A percentile compares a stretch with the other conserved stretches of the same genome.
Conservation (phyloP, 1,140 invertebrate genomes). For the Polypedilum vanderplanki region DNA sequence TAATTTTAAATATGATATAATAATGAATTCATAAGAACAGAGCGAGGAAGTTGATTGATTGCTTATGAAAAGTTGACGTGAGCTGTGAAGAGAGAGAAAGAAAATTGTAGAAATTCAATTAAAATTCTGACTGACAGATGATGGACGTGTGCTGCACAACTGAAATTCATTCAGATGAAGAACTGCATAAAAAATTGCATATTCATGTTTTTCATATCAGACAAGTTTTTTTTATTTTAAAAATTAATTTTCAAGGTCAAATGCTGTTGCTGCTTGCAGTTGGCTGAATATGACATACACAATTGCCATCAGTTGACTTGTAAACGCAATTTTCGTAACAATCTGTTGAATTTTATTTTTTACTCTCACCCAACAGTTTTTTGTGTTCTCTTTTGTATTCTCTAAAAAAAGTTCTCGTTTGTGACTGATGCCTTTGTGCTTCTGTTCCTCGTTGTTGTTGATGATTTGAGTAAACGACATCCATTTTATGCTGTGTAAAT, state of each 20-base stretch:
- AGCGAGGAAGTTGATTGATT: constrained; percentile 2
- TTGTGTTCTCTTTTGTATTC: not conserved
- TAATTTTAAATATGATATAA: not conserved
- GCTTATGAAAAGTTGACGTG: constrained; percentile 23
- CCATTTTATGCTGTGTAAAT: constrained; percentile 18
- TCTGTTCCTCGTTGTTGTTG: constrained; percentile 2
- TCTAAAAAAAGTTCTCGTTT: not conserved
- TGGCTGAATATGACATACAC: not conserved
- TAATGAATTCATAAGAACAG: constrained; percentile 26
- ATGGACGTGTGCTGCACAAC: not conserved
- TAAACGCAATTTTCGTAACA: not conserved
- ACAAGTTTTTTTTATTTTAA: not conserved
- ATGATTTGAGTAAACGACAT: constrained; percentile 18
- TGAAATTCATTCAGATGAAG: not conserved
- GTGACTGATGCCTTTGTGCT: not conserved
- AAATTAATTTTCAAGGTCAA: constrained; percentile 1
- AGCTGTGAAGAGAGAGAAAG: not conserved
- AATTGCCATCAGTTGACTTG: not conserved
- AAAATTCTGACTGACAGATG: constrained; percentile 14
- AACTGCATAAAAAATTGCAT: not conserved
- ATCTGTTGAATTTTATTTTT: constrained; percentile 16
- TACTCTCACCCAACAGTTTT: not conserved
- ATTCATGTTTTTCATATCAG: not conserved
- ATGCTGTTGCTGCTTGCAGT: not conserved
- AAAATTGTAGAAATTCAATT: constrained; percentile 11